phyloP scores from a whole-genome alignment of 2,888 invertebrate species.

The Brachyptera risi region DNA sequence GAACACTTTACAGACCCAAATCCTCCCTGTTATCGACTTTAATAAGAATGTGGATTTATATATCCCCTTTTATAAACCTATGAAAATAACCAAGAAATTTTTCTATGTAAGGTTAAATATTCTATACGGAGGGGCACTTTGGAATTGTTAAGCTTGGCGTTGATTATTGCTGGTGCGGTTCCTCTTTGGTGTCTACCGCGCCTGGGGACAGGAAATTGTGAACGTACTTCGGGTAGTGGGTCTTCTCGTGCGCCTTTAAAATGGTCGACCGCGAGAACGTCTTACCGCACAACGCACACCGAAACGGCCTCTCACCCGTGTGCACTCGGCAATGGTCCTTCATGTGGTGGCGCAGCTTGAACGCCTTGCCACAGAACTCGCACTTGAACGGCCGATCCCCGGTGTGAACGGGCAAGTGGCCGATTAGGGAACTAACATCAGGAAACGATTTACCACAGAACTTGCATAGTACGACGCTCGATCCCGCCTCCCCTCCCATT shows the following conservation, averaged over 20 bases:
- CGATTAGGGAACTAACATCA: conserved; percentile 81
- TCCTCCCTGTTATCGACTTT: conserved; percentile 6
- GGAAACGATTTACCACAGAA: conserved; percentile 91
- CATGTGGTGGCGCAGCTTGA: conserved; percentile 89
- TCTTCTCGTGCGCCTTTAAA: conserved; percentile 88
- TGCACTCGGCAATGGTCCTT: conserved; percentile 92
- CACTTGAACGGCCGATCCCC: conserved; percentile 90
- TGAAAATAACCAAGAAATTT: conserved; percentile 31
- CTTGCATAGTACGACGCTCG: conserved; percentile 76
- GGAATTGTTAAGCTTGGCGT: conserved; percentile 25
- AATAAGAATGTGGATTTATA: conserved; percentile 13
- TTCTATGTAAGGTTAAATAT: conserved; percentile 23
- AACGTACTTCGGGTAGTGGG: conserved; percentile 88
- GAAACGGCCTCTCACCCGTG: conserved; percentile 86
- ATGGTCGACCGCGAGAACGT: conserved; percentile 88
- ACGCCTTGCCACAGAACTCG: conserved; percentile 91
- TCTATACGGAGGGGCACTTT: conserved; percentile 25
- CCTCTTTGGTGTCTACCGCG: conserved; percentile 78
- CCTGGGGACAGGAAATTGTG: conserved; percentile 85
- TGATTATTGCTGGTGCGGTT: conserved; percentile 54
- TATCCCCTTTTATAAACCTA: conserved; percentile 29
- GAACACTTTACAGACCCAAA: conserved; percentile 17
- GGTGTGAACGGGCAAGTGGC: conserved; percentile 84
- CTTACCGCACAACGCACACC: conserved; percentile 84
- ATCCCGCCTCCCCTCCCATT: conserved; percentile 42